A percentile compares a stretch with the other conserved stretches of the same genome.
phyloP scores from a whole-genome alignment of 1,140 invertebrate genomes.

The Drosophila pandora region DNA sequence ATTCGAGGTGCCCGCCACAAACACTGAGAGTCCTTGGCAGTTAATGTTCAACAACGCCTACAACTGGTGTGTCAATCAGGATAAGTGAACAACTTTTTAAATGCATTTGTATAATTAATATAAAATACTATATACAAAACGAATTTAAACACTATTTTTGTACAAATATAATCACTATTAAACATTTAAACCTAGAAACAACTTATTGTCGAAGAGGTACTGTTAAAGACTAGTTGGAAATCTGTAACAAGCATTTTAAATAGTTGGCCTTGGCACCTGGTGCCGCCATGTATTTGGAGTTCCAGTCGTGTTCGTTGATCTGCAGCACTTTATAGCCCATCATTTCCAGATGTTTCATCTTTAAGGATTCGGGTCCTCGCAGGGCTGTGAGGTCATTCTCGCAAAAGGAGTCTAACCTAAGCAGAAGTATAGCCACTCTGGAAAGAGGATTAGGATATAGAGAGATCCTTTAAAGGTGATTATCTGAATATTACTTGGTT shows the following conservation, averaged over 20 bases:
- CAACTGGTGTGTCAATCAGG: constrained; percentile 86
- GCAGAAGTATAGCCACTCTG: constrained; percentile 83
- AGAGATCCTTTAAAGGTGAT: background rate
- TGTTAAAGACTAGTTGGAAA: constrained; percentile 30
- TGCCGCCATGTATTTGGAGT: constrained; percentile 83
- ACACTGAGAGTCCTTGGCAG: constrained; percentile 92
- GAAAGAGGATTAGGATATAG: background rate
- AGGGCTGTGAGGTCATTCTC: constrained; percentile 79
- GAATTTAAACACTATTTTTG: constrained; percentile 10
- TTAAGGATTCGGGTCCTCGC: constrained; percentile 83
- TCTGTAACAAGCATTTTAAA: constrained; percentile 80
- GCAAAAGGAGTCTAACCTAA: constrained; percentile 81
- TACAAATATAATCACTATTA: constrained; percentile 1
- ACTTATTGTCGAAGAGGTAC: background rate
- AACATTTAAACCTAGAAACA: constrained; percentile 2
- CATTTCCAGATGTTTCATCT: constrained; percentile 86
- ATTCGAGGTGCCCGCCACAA: constrained; percentile 58
- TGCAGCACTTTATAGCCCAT: constrained; percentile 86
- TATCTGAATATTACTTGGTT: constrained; percentile 56
- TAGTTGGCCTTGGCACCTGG: constrained; percentile 83
- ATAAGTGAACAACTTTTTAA: background rate
- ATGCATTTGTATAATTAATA: constrained; percentile 9
- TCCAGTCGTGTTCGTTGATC: constrained; percentile 85
- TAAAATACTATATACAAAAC: constrained; percentile 1
- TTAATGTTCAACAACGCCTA: constrained; percentile 96